Evolutionary conservation across 30 jellyfish, hydroid and myxozoan genomes (phyloP).

Genomic region (Pseudorhiza aurosa): DNA sequence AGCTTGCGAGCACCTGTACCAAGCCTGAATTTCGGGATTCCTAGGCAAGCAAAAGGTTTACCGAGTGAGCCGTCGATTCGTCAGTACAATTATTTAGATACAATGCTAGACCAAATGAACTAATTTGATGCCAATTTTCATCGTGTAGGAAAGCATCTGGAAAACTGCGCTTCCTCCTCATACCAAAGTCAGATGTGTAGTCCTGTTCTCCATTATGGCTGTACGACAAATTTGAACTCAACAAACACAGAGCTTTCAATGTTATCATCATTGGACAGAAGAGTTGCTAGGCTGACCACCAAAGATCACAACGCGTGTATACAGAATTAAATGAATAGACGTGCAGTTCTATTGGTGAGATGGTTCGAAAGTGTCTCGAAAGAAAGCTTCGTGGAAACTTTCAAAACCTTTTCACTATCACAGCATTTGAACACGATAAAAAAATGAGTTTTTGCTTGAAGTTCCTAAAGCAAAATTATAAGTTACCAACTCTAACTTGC

Average conservation of each 20-base stretch:
- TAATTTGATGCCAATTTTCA: too few species aligned
- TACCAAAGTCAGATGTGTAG: too few species aligned
- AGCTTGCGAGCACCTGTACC: too few species aligned
- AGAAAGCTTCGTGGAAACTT: conserved; percentile 33
- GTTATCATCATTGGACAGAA: conserved; percentile 6
- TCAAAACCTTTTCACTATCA: conserved; percentile 18
- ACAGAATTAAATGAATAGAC: conserved; percentile 29
- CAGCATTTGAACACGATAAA: conserved; percentile 25
- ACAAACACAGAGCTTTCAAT: conserved; percentile 34
- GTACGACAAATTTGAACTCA: background rate
- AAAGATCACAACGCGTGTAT: conserved; percentile 14
- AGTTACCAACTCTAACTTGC: conserved; percentile 15
- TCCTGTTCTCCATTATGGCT: conserved; percentile 6
- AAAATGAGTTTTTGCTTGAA: background rate
- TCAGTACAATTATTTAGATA: too few species aligned
- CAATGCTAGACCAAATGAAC: too few species aligned
- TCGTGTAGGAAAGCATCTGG: too few species aligned
- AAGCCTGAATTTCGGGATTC: too few species aligned
- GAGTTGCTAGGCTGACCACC: conserved; percentile 28
- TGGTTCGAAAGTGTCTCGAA: conserved; percentile 50
- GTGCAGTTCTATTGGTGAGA: conserved; percentile 35
- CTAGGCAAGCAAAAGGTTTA: too few species aligned
- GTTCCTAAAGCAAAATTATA: conserved; percentile 25
- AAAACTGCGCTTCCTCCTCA: too few species aligned
- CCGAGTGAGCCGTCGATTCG: too few species aligned